A percentile compares a stretch with the other conserved stretches of the same genome.
Conservation (phyloP, 2,797 vertebrate genomes). For the Psittacula echo region DNA sequence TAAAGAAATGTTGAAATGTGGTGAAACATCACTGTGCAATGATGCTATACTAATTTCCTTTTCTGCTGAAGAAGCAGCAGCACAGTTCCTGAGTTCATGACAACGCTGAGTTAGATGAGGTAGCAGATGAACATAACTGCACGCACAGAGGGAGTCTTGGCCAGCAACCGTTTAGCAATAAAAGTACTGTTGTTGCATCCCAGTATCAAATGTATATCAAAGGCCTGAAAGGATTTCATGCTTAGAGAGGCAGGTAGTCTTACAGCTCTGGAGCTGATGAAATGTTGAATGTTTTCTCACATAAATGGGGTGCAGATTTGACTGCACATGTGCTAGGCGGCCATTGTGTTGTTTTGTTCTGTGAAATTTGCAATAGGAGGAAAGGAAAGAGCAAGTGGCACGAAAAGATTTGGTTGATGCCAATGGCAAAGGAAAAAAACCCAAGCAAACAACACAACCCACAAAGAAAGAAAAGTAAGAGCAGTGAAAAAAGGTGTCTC, state of each 20-base stretch:
- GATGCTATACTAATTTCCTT: background rate
- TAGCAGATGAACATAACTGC: background rate
- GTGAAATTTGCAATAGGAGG: background rate
- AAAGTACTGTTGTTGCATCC: background rate
- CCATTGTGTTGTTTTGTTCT: background rate
- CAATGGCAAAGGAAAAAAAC: background rate
- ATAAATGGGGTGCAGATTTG: background rate
- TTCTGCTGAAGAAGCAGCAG: background rate
- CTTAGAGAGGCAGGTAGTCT: background rate
- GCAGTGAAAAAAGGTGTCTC: background rate
- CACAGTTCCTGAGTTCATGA: background rate
- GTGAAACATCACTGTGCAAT: background rate
- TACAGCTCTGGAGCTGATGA: background rate
- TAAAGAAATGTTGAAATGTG: background rate
- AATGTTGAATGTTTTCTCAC: background rate
- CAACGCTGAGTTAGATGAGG: background rate
- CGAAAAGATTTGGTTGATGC: background rate
- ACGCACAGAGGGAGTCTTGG: fast-evolving
- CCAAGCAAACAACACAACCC: background rate
- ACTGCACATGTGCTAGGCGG: background rate
- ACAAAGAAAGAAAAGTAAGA: background rate
- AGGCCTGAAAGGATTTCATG: background rate
- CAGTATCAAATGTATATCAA: background rate
- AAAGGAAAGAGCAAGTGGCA: background rate
- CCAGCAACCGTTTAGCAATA: background rate